Conservation (phyloP, 2,888 invertebrate species). For the Tetheella fluctuosa region DNA sequence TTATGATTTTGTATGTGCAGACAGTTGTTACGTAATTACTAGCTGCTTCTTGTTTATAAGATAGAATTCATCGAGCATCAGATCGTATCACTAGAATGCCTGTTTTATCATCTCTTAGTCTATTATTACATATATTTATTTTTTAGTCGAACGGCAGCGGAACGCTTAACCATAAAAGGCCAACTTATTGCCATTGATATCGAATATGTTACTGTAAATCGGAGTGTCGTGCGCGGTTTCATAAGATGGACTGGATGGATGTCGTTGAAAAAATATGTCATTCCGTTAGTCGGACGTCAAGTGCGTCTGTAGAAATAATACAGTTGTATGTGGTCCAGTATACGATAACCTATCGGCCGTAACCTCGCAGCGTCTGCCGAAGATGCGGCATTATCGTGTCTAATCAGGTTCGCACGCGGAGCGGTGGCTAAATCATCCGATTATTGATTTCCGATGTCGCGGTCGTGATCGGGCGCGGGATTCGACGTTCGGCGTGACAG, state of each 20-base stretch:
- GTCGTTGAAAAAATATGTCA: constrained; percentile 75
- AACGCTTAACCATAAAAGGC: constrained; percentile 53
- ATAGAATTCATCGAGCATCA: constrained; percentile 34
- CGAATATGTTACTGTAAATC: constrained; percentile 68
- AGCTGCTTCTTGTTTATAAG: constrained; percentile 36
- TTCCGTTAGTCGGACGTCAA: constrained; percentile 64
- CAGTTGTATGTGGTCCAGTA: constrained; percentile 67
- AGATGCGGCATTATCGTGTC: constrained; percentile 79
- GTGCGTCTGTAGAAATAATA: constrained; percentile 51
- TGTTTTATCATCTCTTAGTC: constrained; percentile 40
- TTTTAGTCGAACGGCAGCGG: constrained; percentile 24
- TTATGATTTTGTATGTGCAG: constrained; percentile 21
- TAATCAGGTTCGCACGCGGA: constrained; percentile 84
- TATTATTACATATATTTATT: constrained; percentile 40
- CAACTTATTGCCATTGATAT: constrained; percentile 62
- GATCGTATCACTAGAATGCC: constrained; percentile 43
- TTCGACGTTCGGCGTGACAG: constrained; percentile 77
- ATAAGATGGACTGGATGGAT: constrained; percentile 70
- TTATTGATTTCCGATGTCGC: constrained; percentile 84
- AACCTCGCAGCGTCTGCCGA: constrained; percentile 55
- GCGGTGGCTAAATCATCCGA: constrained; percentile 83
- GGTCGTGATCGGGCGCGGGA: constrained; percentile 81
- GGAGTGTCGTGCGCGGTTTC: constrained; percentile 64
- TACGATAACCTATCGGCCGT: constrained; percentile 77
- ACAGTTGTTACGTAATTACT: constrained; percentile 38